Evolutionary conservation across 2,797 vertebrate genomes (phyloP), one percentile per base, ranked within the genome.

Genomic region (Leptoclinus maculatus): DNA sequence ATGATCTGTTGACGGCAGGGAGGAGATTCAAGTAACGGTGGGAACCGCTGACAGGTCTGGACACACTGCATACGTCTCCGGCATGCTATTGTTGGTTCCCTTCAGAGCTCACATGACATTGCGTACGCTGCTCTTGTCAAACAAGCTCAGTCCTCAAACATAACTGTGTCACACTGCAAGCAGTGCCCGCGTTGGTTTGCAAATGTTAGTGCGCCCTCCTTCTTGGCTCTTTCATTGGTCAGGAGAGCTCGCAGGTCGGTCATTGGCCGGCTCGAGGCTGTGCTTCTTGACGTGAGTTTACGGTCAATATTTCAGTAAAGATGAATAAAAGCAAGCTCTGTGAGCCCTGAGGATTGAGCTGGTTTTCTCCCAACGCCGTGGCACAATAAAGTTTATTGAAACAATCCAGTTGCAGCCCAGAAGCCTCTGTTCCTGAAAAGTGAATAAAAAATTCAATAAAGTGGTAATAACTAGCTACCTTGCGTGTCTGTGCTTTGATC

Each of bases 221-320:
- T 17, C 53, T 66, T 66, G 8, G 8, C 60, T 66, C 34, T 53
- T 36, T n/a, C 11, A 27, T 57, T 66, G 74, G 71, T 64, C 8
- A 27, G 43, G 11, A 16, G 54, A 17, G 63, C 39, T 43, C 65
- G 25, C 11, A 25, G 29, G 6, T 41, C 47, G 45, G 2, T 49
- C 38, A 25, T n/a, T 71, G 27, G 63, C 17, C 29, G 2, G 2
- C 43, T 49, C 8, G 3, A 11, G 36, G 43, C 14, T 39, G 6
- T 47, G 23, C 38, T 39, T 69, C 38, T 17, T 14, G 29, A 54
- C 23, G 7, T 16, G 4, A 23, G 49, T 25, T 64, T 65, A 66
- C 29, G 21, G 3, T 59, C 45, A 59, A 45, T 13, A 13, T 11
- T 21, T 23, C 38, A 29, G 29, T 39, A 7, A 66, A 64, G 8